These are phyloP conservation scores for Odontesthes bonariensis DNA, from an alignment of 2,113 vertebrate genomes.

Conservation along the genomic window DNA sequence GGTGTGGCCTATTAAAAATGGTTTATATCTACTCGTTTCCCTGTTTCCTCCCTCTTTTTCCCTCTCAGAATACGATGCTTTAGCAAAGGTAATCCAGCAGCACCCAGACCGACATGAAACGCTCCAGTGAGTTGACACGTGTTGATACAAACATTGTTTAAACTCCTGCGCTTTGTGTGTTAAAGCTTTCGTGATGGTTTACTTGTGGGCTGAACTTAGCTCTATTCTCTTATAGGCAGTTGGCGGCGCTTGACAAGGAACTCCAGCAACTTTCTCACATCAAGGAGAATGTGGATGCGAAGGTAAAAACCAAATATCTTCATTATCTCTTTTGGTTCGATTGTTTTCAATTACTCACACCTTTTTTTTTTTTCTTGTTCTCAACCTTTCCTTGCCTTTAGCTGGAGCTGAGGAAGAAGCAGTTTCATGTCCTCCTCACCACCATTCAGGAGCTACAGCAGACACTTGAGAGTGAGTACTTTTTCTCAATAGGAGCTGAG, in stretches of 20 bases:
- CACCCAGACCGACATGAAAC: conserved; percentile 98
- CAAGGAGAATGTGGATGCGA: conserved; percentile 97
- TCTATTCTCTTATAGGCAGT: conserved; percentile 83
- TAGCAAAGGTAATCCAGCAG: conserved; percentile 97
- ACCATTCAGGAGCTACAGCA: conserved; percentile 99
- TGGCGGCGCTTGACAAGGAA: conserved; percentile 96
- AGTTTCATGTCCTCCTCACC: conserved; percentile 97
- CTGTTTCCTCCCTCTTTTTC: background rate
- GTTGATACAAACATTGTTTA: background rate
- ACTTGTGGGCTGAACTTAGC: background rate
- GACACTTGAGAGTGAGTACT: conserved; percentile 94
- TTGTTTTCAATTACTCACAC: background rate
- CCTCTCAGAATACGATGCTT: conserved; percentile 93
- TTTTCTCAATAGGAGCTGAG: background rate
- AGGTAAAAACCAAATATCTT: conserved; percentile 81
- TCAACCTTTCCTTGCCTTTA: conserved; percentile 54
- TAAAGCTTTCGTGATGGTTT: background rate
- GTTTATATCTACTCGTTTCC: background rate
- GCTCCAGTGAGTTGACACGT: conserved; percentile 87
- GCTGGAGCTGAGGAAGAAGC: conserved; percentile 97
- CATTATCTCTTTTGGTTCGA: background rate
- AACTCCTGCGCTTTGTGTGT: background rate
- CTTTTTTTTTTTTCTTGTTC: background rate
- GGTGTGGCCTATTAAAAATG: background rate
- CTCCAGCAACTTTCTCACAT: conserved; percentile 94